Base-by-base conservation (phyloP, 2,888 invertebrate genomes). In the Nemotelus pantherinus region DNA sequence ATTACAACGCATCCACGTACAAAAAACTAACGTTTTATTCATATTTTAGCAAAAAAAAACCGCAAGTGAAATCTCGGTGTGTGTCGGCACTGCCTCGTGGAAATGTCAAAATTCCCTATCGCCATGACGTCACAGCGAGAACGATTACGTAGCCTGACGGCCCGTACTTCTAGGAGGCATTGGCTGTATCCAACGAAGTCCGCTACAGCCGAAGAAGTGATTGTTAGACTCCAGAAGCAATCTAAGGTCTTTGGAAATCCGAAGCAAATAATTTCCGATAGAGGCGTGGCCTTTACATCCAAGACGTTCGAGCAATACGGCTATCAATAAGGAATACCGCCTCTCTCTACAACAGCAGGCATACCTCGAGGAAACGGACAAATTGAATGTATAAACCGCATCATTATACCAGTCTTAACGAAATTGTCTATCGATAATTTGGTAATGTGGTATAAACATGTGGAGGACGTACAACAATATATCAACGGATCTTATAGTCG, bases 221-320 rank as follows among this genome's bases (percentile, higher is more conserved):
- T 74, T 39, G 4, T 10, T 4, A 57, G 57, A 58, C 47, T 57
- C 10, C n/a, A 44, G 44, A 57, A 45, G 45, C 74, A 58, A 41
- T n/a, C 55, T 39, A 39, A n/a, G 4, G 58, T 6, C 44, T 74
- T 58, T n/a, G 74, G 58, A 74, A 74, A 58, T 43, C 74, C 74
- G 10, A 58, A 45, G 7, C 57, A 45, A 25, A 58, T 74, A 2
- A 57, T 74, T 41, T 57, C 58, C n/a, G 74, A 57, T n/a, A 25
- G 64, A 44, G 64, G 3, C 1, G 44, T 64, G 41, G 64, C 64
- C 10, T 64, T 64, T 39, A 43, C 64, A 43, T 64, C 64, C 3
- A 64, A 64, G 10, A 39, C 44, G 3, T 64, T 64, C 9, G 44
- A 44, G 2, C 10, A 44, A 3, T 64, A 43, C 41, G 2, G 64